Evolutionary conservation across 2,888 invertebrate genomes (phyloP).

Genomic region (Epirrhoe alternata): DNA sequence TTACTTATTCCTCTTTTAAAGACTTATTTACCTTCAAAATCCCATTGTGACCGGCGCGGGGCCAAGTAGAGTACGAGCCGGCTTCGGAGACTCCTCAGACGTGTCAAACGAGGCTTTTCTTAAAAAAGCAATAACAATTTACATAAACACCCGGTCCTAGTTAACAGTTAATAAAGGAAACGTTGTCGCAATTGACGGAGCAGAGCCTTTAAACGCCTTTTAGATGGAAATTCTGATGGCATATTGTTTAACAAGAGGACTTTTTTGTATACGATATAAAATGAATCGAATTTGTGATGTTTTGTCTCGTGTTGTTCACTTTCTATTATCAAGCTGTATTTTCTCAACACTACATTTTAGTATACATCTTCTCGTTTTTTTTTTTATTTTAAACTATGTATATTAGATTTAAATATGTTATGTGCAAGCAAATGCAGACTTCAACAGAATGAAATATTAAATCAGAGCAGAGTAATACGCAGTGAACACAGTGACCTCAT

Average conservation of each 20-base stretch:
- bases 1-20: slow-evolving; percentile 91
- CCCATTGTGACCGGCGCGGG: slow-evolving; percentile 81
- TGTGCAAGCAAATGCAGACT: not conserved
- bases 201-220: slow-evolving; percentile 74
- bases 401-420: not conserved
- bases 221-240: slow-evolving; percentile 77
- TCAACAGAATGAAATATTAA: slow-evolving; percentile 32
- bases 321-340: not conserved
- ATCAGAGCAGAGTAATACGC: slow-evolving; percentile 49
- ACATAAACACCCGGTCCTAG: slow-evolving; percentile 83
- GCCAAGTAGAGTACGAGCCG: slow-evolving; percentile 71
- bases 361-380: too few species aligned
- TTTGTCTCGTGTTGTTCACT: slow-evolving; percentile 30
- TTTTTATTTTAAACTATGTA: too few species aligned
- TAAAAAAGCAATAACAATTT: slow-evolving; percentile 85
- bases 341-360: too few species aligned
- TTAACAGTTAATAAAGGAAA: slow-evolving; percentile 85
- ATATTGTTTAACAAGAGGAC: slow-evolving; percentile 77
- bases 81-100: slow-evolving; percentile 73
- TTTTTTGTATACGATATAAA: slow-evolving; percentile 48
- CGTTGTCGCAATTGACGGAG: slow-evolving; percentile 80
- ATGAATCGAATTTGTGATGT: slow-evolving; percentile 36
- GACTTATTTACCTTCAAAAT: slow-evolving; percentile 89
- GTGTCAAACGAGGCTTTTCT: slow-evolving; percentile 82
- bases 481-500: slow-evolving; percentile 76